phyloP scores from a whole-genome alignment of 1,140 invertebrate species.

The Oscheius sp. region DNA sequence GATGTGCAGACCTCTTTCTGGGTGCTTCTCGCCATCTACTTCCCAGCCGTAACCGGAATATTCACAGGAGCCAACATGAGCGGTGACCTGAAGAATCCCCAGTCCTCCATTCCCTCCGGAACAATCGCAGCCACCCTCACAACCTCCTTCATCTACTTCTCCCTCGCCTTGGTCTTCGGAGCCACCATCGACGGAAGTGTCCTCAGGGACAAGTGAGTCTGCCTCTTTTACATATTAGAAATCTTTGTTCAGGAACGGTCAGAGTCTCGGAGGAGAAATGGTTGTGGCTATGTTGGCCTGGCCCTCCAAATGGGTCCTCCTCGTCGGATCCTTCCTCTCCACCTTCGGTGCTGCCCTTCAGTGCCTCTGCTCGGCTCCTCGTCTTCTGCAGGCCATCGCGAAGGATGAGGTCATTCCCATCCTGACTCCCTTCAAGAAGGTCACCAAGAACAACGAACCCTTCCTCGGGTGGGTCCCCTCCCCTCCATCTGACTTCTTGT shows the following conservation, averaged over 20 bases:
- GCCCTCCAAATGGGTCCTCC: constrained; percentile 86
- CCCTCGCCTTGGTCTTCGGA: constrained; percentile 57
- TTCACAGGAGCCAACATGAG: constrained; percentile 77
- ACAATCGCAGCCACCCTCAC: constrained; percentile 93
- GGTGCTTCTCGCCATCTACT: constrained; percentile 96
- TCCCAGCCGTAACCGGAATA: constrained; percentile 96
- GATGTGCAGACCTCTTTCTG: constrained; percentile 93
- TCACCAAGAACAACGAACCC: constrained; percentile 89
- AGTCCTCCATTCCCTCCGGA: constrained; percentile 94
- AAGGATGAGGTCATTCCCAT: constrained; percentile 91
- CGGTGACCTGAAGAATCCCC: constrained; percentile 91
- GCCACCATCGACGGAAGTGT: constrained; percentile 49
- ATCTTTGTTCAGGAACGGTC: constrained; percentile 45
- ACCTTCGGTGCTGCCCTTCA: constrained; percentile 95
- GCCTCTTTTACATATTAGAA: constrained; percentile 5
- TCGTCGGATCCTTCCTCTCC: constrained; percentile 94
- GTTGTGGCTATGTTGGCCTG: constrained; percentile 57
- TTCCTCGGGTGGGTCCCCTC: constrained; percentile 68
- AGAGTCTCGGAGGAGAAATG: constrained; percentile 54
- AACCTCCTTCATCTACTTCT: constrained; percentile 82
- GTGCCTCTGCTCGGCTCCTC: constrained; percentile 72
- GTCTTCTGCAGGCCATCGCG: constrained; percentile 77
- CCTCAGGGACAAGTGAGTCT: constrained; percentile 52
- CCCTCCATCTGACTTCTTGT: neutral
- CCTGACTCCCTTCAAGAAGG: constrained; percentile 82